Base-by-base conservation (phyloP, 92 coral and sea anemone genomes). In the Phymanthus crucifer region DNA sequence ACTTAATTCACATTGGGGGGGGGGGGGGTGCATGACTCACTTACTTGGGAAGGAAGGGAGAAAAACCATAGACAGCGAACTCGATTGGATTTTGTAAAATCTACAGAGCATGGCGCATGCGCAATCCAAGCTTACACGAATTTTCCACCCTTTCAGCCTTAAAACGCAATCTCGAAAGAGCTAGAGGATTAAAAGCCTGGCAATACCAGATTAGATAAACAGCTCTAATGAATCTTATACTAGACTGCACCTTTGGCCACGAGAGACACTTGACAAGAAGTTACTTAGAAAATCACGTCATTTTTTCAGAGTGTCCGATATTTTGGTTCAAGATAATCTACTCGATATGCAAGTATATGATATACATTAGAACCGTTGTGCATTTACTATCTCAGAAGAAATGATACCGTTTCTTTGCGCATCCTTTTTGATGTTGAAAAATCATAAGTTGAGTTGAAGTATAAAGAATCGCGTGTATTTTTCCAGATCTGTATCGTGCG, bases 41-140 rank as follows among this genome's bases (percentile, higher is more conserved):
- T n/a, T n/a, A n/a, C n/a, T n/a, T n/a, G n/a, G n/a, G n/a, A n/a
- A n/a, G n/a, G n/a, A n/a, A n/a, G n/a, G n/a, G n/a, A n/a, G n/a
- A 38, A 0, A 38, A 38, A 4, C 43, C 10, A 4, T 50, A 3
- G 4, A 21, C n/a, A 21, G 18, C 14, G 18, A 14, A 16, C 2
- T 50, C 17, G n/a, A 50, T 38, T 19, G 1, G 57, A 54, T 54
- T 54, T 54, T n/a, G 24, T 11, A 11, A 54, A 11, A 54, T 54
- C n/a, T 14, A 21, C 26, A 29, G 64, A 26, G 64, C 64, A 54
- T 54, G 64, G 64, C 64, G 64, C 64, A 54, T 54, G 64, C 64
- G 64, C 12, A 54, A 11, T 1, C 0, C 16, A 3, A 6, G 64
- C 7, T 8, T 21, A 54, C 24, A 1, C 21, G 11, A 4, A 24